These are phyloP conservation scores for Oreonectes daqikongensis DNA, from an alignment of 2,797 vertebrate species.

Conservation along the genomic window DNA sequence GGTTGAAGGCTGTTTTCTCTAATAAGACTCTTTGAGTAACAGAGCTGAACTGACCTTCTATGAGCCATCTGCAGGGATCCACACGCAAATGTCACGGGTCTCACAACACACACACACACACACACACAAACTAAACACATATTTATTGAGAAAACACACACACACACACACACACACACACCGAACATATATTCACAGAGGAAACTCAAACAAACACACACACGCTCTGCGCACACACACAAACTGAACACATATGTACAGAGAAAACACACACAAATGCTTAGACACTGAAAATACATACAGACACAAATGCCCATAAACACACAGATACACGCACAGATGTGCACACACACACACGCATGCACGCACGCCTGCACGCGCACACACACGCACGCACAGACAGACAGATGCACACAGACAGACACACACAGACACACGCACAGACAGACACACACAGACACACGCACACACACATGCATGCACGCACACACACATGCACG, in stretches of 20 bases:
- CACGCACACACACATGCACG: background rate
- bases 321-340: no score
- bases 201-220: background rate
- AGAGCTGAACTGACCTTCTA: constrained; percentile 17
- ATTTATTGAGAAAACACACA: background rate
- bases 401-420: background rate
- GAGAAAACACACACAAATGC: no score
- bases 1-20: background rate
- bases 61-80: background rate
- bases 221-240: no score
- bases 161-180: no score
- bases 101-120: background rate
- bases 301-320: no score
- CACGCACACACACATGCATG: background rate
- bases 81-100: background rate
- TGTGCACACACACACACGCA: background rate
- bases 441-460: background rate
- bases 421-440: accelerated
- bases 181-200: no score
- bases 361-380: background rate
- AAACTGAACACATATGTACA: no score
- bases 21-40: constrained; percentile 7
- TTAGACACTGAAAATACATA: no score
- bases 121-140: background rate
- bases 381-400: background rate